A percentile compares a stretch with the other conserved stretches of the same genome.
Conservation (phyloP, 2,113 vertebrate species). For the Callocephalon fimbriatum region DNA sequence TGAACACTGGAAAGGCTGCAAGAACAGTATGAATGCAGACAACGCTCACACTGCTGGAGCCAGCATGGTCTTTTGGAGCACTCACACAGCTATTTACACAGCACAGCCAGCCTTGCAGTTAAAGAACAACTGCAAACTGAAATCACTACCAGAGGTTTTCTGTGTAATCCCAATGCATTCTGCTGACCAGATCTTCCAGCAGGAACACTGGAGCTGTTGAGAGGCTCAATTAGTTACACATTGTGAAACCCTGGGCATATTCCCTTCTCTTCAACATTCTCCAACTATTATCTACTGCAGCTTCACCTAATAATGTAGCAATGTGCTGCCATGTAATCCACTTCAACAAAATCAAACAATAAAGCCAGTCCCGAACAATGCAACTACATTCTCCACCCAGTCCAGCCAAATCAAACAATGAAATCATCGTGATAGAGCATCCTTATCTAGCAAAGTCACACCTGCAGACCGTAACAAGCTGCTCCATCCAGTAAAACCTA, state of each 20-base stretch:
- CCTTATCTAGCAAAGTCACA: slow-evolving; percentile 63
- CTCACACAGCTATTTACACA: neutral
- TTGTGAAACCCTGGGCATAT: slow-evolving; percentile 15
- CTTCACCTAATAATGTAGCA: slow-evolving; percentile 35
- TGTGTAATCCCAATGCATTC: neutral
- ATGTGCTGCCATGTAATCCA: neutral
- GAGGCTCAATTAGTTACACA: neutral
- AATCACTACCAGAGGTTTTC: neutral
- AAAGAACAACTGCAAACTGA: neutral
- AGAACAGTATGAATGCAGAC: neutral
- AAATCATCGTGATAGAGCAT: slow-evolving; percentile 57
- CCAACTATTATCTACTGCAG: slow-evolving; percentile 28
- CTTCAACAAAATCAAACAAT: slow-evolving; percentile 49
- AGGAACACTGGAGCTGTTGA: neutral
- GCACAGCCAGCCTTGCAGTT: neutral
- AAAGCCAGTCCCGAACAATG: slow-evolving; percentile 54
- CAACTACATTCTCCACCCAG: slow-evolving; percentile 55
- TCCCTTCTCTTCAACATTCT: slow-evolving; percentile 14
- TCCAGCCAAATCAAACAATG: slow-evolving; percentile 67
- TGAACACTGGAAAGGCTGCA: neutral
- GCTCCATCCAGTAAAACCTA: slow-evolving; percentile 55
- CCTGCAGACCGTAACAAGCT: slow-evolving; percentile 47
- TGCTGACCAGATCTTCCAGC: slow-evolving; percentile 13
- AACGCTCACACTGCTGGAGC: neutral
- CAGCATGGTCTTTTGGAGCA: neutral